phyloP scores from a whole-genome alignment of 2,888 invertebrate species.

The Imbricaverruca yamaguchii region DNA sequence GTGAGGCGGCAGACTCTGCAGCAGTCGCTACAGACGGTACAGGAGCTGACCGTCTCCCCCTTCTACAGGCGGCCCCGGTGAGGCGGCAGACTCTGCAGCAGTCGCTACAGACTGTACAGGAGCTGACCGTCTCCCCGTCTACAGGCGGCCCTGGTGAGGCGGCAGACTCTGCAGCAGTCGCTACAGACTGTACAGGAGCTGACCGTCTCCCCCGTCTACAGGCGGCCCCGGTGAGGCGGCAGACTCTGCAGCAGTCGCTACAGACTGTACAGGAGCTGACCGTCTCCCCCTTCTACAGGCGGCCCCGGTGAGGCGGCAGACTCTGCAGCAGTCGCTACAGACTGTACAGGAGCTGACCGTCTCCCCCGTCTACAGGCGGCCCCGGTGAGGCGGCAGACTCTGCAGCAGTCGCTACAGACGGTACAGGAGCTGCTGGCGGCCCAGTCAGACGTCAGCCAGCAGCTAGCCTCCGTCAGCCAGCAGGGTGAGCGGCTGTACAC shows the following conservation, averaged over 20 bases:
- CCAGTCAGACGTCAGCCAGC: conserved; percentile 62
- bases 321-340: too few relatives aligned
- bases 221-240: background rate
- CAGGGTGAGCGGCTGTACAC: conserved; percentile 79
- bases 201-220: too few relatives aligned
- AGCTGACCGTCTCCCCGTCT: too few relatives aligned
- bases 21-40: too few relatives aligned
- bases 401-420: conserved; percentile 59
- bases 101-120: conserved; percentile 62
- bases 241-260: conserved; percentile 60
- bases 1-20: too few relatives aligned
- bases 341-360: too few relatives aligned
- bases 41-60: too few relatives aligned
- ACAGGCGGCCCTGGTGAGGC: background rate
- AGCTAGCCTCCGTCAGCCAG: conserved; percentile 77
- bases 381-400: conserved; percentile 44
- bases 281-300: conserved; percentile 42
- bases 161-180: conserved; percentile 57
- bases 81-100: conserved; percentile 52
- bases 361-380: background rate
- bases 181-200: conserved; percentile 50
- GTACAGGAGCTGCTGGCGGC: conserved; percentile 66
- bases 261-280: conserved; percentile 60
- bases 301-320: conserved; percentile 45
- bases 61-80: background rate